Base-by-base conservation (phyloP, 2,888 invertebrate genomes). In the Saturnia japonica region DNA sequence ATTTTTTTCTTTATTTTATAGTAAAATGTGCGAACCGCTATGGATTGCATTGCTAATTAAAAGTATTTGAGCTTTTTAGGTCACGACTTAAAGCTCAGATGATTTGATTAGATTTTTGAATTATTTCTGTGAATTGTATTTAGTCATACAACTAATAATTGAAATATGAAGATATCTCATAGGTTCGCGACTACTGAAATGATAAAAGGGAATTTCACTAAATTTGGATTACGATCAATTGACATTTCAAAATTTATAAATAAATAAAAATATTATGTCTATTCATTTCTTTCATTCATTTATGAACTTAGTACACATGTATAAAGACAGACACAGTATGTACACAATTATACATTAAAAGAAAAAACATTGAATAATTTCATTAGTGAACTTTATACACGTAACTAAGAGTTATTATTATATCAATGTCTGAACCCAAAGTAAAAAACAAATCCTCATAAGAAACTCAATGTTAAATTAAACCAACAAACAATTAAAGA, bases 21-120 rank as follows among this genome's bases (percentile, higher is more conserved):
- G 76, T 75, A 75, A 79, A 81, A 82, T 78, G 77, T 75, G 78
- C 78, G 74, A 76, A 81, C 82, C 79, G 80, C 81, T 80, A 84
- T 85, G 83, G 83, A 87, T 83, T 80, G 82, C 81, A 81, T 79
- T 78, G 84, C 82, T 88, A 87, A 86, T 88, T 85, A 86, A 86
- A 80, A 85, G 82, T 73, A 77, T 77, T 81, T 80, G 78, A 77
- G 72, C 75, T 78, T 77, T 71, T 71, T 68, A 51, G 60, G 70
- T 71, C 68, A 71, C 67, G 28, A 54, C 25, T 54, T 66, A 25
- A 67, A 40, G n/a, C 19, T 62, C 2, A n/a, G 40, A 40, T 64
- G 64, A 40, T 64, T 64, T 40, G 34, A 40, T 64, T 64, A 40
- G 34, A 7, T 57, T 25, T 2, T 28, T 60, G 19, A 47, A 47